These are phyloP conservation scores for Tanaodytes sp. DNA, from an alignment of 2,888 invertebrate genomes.

Conservation along the genomic window DNA sequence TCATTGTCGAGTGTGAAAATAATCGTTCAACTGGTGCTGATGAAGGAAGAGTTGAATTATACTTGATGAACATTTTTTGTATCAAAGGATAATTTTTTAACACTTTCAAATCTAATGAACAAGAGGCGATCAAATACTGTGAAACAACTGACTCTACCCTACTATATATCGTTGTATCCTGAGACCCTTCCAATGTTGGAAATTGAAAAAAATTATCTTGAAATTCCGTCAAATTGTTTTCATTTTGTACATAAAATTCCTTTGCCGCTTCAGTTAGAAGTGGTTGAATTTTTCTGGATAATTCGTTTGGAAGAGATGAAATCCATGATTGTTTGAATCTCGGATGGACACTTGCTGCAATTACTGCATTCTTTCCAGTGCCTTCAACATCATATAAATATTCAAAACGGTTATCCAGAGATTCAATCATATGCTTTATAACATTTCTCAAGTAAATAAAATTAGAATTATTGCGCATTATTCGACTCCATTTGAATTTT, in stretches of 20 bases:
- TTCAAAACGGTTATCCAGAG: background rate
- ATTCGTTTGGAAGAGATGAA: background rate
- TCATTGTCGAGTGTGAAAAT: too few species aligned
- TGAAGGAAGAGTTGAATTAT: too few species aligned
- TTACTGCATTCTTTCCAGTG: background rate
- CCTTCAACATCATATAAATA: background rate
- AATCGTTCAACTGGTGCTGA: too few species aligned
- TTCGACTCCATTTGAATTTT: background rate
- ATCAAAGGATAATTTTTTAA: too few species aligned
- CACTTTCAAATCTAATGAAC: too few species aligned
- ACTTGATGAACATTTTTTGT: too few species aligned
- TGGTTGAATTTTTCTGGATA: background rate
- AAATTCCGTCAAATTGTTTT: background rate
- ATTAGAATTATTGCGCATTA: background rate
- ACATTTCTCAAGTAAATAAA: background rate
- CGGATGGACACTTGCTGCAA: background rate
- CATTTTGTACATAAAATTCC: background rate
- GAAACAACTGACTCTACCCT: too few species aligned
- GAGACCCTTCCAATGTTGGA: too few species aligned
- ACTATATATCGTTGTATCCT: too few species aligned
- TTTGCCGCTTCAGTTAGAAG: background rate
- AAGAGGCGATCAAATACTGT: too few species aligned
- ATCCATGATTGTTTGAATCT: background rate
- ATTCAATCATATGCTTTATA: background rate
- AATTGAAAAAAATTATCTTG: background rate